Evolutionary conservation across 2,888 invertebrate species (phyloP), one percentile per base, ranked within the genome.

Genomic region (Coelogynopora nodosa): DNA sequence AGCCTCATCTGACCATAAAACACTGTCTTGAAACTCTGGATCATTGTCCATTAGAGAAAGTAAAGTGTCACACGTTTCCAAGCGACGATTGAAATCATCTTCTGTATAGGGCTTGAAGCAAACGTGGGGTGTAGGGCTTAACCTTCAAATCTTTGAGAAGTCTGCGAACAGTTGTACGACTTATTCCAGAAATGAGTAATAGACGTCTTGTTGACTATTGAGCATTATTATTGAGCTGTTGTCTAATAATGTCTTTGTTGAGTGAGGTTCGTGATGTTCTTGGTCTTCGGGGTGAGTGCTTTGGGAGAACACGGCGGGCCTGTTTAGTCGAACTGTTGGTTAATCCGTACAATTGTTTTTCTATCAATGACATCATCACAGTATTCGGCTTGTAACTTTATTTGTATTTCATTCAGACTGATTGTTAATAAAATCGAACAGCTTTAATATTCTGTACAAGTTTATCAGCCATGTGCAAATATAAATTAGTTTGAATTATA

Each of bases 1-100:
- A n/a, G 74, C 5, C 27, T 74, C 49, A 49, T 49, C 74, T 74
- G 74, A n/a, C 74, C 74, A 74, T 26, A 74, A 26, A 74, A 74
- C 18, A 18, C 18, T 49, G 18, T 49, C 49, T 49, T 49, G 5
- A 18, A 49, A 49, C 49, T 49, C 5, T 49, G 49, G 49, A 49
- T 74, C 18, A 74, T 74, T 26, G 23, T 74, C 10, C 18, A 74
- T 23, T 74, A 5, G 27, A 74, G 2, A 10, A 74, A 23, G 74
- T 26, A 74, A 74, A 23, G 74, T 74, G 23, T 74, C 74, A 26
- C 74, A 74, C 23, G 74, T 74, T 26, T 74, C 23, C 74, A 74
- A n/a, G 27, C 18, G 27, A 23, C 74, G 74, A 74, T 74, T 26
- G 23, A 74, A 74, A 23, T 74, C 74, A 26, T 74, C 74, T 23